These are phyloP conservation scores for human DNA, from an alignment of 2,113 vertebrate species.

Conservation along the genomic window DNA sequence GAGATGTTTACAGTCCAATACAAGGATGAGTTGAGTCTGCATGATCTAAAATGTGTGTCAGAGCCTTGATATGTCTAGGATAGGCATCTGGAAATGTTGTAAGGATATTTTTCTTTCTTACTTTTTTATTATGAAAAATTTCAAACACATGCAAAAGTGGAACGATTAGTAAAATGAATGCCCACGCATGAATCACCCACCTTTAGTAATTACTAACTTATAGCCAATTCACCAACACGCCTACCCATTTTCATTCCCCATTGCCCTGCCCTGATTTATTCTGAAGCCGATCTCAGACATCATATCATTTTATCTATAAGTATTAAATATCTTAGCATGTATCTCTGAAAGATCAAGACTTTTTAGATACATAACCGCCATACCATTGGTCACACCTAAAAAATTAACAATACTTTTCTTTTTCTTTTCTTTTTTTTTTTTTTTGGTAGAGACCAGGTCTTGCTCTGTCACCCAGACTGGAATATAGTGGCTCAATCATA, in stretches of 20 bases:
- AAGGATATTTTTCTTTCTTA: neutral
- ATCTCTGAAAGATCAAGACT: neutral
- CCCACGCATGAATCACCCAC: neutral
- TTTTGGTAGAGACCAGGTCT: too few species aligned
- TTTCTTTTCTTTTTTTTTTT: too few species aligned
- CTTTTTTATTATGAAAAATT: neutral
- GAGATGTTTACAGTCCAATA: neutral
- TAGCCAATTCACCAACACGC: neutral
- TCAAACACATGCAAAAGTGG: neutral
- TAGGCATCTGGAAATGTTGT: neutral
- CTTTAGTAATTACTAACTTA: neutral
- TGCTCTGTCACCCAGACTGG: too few species aligned
- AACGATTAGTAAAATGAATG: neutral
- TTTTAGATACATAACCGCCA: neutral
- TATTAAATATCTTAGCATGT: neutral
- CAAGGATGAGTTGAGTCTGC: neutral
- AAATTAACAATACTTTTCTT: neutral
- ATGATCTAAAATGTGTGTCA: neutral
- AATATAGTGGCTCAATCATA: too few species aligned
- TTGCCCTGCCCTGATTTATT: neutral
- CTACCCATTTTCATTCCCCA: neutral
- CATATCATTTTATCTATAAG: neutral
- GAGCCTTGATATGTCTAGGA: neutral
- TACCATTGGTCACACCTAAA: neutral
- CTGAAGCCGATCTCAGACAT: neutral